Conservation (phyloP, 2,888 invertebrate genomes). For the Folsomia manolachei region DNA sequence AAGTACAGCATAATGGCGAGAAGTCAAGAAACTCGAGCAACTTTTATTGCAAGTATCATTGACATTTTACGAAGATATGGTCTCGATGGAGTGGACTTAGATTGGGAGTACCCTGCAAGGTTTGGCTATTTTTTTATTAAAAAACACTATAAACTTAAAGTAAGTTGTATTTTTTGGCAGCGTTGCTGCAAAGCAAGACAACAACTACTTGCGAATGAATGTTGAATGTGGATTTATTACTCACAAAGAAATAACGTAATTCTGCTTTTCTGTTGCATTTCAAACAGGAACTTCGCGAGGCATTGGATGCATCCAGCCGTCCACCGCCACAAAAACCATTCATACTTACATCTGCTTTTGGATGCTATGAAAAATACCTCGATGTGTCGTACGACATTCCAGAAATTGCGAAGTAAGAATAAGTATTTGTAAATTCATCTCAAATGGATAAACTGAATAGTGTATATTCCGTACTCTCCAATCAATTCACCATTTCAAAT, state of each 20-base stretch:
- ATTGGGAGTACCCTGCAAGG: constrained; percentile 31
- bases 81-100: constrained; percentile 32
- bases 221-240: too few relatives aligned
- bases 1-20: constrained; percentile 55
- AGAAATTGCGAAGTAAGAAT: constrained; percentile 52
- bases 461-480: too few relatives aligned
- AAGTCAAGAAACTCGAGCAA: constrained; percentile 52
- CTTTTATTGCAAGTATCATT: constrained; percentile 61
- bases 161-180: too few relatives aligned
- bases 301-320: constrained; percentile 54
- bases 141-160: too few relatives aligned
- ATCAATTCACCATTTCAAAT: too few relatives aligned
- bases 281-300: constrained; percentile 53
- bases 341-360: constrained; percentile 57
- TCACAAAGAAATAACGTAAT: too few relatives aligned
- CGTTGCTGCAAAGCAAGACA: too few relatives aligned
- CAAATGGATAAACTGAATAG: too few relatives aligned
- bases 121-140: too few relatives aligned
- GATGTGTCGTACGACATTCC: constrained; percentile 56
- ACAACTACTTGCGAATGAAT: too few relatives aligned
- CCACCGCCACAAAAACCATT: constrained; percentile 42
- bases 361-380: constrained; percentile 53
- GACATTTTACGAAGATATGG: constrained; percentile 55
- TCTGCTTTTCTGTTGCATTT: too few relatives aligned
- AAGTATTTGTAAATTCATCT: too few relatives aligned